A percentile compares a stretch with the other conserved stretches of the same genome.
These are phyloP conservation scores for Notamacropus eugenii DNA, from an alignment of 2,797 vertebrate genomes.

Conservation along the genomic window DNA sequence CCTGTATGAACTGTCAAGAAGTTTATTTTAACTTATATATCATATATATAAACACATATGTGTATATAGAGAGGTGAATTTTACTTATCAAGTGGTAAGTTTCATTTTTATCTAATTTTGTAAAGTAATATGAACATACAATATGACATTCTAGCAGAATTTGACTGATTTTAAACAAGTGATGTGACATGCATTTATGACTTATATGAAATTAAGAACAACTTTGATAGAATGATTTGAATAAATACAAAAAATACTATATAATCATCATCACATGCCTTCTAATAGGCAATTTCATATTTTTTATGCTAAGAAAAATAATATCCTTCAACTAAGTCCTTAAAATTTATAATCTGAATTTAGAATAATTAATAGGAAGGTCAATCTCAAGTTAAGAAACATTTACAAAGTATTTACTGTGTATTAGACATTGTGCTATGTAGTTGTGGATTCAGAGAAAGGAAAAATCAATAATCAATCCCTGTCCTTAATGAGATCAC, in stretches of 20 bases:
- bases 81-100: neutral
- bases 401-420: neutral
- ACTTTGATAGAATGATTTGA: neutral
- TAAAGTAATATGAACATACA: neutral
- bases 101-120: neutral
- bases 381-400: neutral
- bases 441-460: neutral
- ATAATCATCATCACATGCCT: neutral
- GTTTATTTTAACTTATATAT: neutral
- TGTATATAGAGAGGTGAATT: neutral
- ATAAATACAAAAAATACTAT: neutral
- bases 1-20: neutral
- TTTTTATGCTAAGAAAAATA: neutral
- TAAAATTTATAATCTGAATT: neutral
- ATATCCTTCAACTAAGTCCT: neutral
- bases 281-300: neutral
- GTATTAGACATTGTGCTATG: neutral
- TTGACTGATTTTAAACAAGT: neutral
- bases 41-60: too few relatives aligned
- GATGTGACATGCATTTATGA: neutral
- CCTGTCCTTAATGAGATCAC: neutral
- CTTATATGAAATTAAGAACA: neutral
- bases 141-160: neutral
- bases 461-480: neutral
- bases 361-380: neutral